phyloP scores from a whole-genome alignment of 2,888 invertebrate species.

The Machimus atricapillus region DNA sequence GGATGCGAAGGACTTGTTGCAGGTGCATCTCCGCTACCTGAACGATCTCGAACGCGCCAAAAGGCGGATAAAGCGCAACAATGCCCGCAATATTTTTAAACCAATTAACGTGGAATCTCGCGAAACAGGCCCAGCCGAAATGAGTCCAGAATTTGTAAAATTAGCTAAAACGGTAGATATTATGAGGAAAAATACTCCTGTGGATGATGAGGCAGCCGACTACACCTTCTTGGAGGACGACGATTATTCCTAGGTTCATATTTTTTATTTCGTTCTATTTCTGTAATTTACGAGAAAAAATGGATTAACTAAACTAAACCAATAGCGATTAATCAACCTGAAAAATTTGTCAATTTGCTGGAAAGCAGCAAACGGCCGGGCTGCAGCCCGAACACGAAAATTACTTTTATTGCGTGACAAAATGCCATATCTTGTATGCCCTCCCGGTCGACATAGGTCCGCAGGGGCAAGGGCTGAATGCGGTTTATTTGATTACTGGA shows the following conservation, averaged over 20 bases:
- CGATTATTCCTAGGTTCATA: conserved; percentile 1
- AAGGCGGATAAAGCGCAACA: neutral
- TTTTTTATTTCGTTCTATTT: neutral
- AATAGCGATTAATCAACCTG: neutral
- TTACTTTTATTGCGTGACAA: conserved; percentile 44
- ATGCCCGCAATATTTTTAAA: neutral
- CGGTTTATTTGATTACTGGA: conserved; percentile 37
- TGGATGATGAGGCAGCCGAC: neutral
- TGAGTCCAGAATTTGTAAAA: conserved; percentile 18
- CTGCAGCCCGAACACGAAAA: neutral
- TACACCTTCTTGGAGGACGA: conserved; percentile 4
- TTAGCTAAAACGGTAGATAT: conserved; percentile 20
- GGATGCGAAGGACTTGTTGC: conserved; percentile 52
- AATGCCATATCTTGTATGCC: conserved; percentile 15
- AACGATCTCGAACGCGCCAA: conserved; percentile 35
- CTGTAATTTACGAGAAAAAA: neutral
- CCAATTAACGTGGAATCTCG: neutral
- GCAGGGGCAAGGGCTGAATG: neutral
- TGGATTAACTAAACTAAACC: neutral
- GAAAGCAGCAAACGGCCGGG: neutral
- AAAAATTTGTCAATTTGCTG: conserved; percentile 36
- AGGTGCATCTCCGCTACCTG: conserved; percentile 51
- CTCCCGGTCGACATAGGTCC: neutral
- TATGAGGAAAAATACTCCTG: conserved; percentile 10
- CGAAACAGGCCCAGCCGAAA: neutral